These are phyloP conservation scores for Parambassis ranga DNA, from an alignment of 2,797 vertebrate genomes.

Conservation along the genomic window DNA sequence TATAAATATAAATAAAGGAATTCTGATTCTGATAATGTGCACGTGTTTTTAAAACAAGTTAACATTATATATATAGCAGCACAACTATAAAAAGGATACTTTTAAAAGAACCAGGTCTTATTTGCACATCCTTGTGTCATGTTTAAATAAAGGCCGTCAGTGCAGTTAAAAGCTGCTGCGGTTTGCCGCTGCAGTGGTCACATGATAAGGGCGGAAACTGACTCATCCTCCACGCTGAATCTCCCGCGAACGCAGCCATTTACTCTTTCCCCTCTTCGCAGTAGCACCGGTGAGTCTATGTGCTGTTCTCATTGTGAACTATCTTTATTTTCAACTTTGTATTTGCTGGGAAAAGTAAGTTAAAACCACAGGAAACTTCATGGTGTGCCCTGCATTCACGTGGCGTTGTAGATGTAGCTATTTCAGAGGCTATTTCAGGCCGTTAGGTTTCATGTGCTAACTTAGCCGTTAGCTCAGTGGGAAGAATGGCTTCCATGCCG, in stretches of 20 bases:
- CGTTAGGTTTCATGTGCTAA: constrained; percentile 45
- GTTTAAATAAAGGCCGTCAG: no score
- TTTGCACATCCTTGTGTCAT: no score
- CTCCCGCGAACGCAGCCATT: constrained; percentile 84
- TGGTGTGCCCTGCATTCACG: rapidly evolving
- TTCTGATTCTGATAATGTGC: no score
- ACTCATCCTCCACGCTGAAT: constrained; percentile 78
- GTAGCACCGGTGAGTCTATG: constrained; percentile 71
- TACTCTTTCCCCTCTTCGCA: constrained; percentile 77
- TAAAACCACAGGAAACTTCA: not conserved
- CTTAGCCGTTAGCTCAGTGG: constrained; percentile 52
- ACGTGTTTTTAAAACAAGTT: no score
- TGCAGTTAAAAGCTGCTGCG: no score
- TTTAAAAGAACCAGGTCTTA: no score
- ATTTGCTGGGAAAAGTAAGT: not conserved
- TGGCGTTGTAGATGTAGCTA: not conserved
- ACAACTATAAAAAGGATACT: no score
- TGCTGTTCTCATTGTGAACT: not conserved
- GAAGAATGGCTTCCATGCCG: constrained; percentile 69
- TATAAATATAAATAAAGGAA: no score
- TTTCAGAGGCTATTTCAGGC: not conserved
- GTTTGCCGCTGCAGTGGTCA: constrained; percentile 68
- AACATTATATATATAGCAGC: no score
- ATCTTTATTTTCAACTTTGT: not conserved
- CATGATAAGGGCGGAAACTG: constrained; percentile 83